phyloP scores from a whole-genome alignment of 2,113 vertebrate genomes.

The Recurvirostra avosetta region DNA sequence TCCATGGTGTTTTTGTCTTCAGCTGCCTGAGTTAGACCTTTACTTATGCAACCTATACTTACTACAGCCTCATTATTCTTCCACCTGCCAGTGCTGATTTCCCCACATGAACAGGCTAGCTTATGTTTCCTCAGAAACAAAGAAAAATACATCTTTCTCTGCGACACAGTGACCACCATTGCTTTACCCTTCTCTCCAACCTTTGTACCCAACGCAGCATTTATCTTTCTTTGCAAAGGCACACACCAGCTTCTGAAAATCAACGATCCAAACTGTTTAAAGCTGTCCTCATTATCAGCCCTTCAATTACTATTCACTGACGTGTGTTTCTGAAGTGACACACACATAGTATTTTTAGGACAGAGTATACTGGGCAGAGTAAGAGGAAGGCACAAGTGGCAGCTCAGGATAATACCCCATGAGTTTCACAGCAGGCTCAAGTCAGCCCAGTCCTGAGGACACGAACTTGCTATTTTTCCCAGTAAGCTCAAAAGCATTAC shows the following conservation, averaged over 20 bases:
- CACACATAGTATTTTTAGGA: background rate
- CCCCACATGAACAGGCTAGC: background rate
- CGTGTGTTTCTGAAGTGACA: background rate
- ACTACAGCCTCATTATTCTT: background rate
- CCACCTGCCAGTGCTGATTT: background rate
- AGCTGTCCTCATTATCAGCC: background rate
- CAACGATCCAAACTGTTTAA: background rate
- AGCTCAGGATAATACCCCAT: background rate
- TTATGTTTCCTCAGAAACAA: background rate
- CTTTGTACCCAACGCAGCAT: background rate
- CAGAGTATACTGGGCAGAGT: background rate
- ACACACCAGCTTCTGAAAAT: background rate
- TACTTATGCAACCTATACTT: background rate
- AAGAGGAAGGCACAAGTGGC: background rate
- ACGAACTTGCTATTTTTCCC: background rate
- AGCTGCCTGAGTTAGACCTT: background rate
- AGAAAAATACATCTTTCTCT: background rate
- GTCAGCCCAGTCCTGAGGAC: background rate
- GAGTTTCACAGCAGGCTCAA: background rate
- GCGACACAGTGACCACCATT: background rate
- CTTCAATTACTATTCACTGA: background rate
- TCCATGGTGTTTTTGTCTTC: background rate
- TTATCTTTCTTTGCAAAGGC: background rate
- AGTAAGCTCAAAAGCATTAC: background rate
- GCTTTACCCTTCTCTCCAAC: background rate